Evolutionary conservation across 2,888 invertebrate genomes (phyloP).

Genomic region (Sympetrum striolatum): DNA sequence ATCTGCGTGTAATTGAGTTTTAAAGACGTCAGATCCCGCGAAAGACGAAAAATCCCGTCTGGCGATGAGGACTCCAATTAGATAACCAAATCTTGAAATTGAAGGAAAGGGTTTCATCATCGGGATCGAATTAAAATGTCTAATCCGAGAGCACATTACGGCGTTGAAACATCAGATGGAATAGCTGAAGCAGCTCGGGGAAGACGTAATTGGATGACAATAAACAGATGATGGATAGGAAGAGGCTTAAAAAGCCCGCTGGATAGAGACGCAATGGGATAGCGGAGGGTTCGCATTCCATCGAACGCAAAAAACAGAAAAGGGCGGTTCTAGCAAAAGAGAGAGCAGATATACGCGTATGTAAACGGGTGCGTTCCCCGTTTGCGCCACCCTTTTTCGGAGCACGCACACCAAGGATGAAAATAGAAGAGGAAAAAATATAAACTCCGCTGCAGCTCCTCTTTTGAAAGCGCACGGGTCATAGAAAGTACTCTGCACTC

Average conservation of each 20-base stretch:
- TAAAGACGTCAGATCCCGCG: no score
- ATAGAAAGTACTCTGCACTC: conserved; percentile 29
- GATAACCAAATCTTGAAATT: no score
- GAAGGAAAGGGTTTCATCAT: no score
- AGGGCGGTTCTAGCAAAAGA: conserved; percentile 24
- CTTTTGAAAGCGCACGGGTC: conserved; percentile 19
- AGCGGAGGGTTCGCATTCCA: neutral
- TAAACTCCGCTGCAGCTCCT: conserved; percentile 5
- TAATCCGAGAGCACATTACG: no score
- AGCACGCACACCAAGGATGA: neutral
- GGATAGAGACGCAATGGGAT: neutral
- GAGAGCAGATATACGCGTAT: neutral
- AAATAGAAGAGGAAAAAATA: neutral
- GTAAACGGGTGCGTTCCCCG: neutral
- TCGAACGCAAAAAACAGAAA: neutral
- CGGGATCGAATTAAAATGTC: no score
- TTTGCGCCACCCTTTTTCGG: neutral
- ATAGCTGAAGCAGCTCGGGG: neutral
- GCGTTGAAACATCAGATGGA: no score
- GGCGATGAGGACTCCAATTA: no score
- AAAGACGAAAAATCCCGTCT: no score
- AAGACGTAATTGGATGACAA: conserved; percentile 25
- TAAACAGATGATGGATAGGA: conserved; percentile 20
- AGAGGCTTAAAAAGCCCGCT: neutral
- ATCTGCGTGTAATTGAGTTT: no score